Evolutionary conservation across 2,888 invertebrate genomes (phyloP).

Genomic region (Stramonita haemastoma): DNA sequence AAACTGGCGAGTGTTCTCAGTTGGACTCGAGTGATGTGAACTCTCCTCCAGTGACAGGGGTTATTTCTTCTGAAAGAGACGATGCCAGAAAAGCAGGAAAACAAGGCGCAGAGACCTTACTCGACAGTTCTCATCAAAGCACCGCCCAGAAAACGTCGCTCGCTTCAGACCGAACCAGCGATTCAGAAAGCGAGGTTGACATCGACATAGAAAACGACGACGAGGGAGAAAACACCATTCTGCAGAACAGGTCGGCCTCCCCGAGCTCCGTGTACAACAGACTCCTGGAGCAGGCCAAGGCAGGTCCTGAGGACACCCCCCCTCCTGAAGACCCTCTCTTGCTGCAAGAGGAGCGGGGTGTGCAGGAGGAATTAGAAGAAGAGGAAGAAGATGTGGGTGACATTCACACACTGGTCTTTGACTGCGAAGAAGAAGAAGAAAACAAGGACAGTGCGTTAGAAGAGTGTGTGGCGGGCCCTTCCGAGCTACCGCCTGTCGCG

Average conservation of each 20-base stretch:
- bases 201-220: constrained; percentile 69
- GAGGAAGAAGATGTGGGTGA: no score
- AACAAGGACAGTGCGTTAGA: not conserved
- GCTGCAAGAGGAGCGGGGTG: not conserved
- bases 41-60: not conserved
- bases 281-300: constrained; percentile 56
- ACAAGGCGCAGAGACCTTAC: not conserved
- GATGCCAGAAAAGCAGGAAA: not conserved
- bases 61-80: not conserved
- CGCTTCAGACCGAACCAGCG: not conserved
- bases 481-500: not conserved
- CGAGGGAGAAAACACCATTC: constrained; percentile 55
- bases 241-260: constrained; percentile 65
- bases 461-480: not conserved
- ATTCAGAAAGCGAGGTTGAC: constrained; percentile 55
- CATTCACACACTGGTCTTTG: no score
- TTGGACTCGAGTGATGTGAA: not conserved
- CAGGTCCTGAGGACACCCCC: constrained; percentile 22
- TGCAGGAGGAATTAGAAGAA: no score
- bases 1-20: not conserved
- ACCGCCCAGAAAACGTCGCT: not conserved
- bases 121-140: not conserved
- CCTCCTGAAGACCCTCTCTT: not conserved
- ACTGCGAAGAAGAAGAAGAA: constrained; percentile 2
- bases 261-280: constrained; percentile 70